These are phyloP conservation scores for Oligia latruncula DNA, from an alignment of 2,888 invertebrate species.

Conservation along the genomic window DNA sequence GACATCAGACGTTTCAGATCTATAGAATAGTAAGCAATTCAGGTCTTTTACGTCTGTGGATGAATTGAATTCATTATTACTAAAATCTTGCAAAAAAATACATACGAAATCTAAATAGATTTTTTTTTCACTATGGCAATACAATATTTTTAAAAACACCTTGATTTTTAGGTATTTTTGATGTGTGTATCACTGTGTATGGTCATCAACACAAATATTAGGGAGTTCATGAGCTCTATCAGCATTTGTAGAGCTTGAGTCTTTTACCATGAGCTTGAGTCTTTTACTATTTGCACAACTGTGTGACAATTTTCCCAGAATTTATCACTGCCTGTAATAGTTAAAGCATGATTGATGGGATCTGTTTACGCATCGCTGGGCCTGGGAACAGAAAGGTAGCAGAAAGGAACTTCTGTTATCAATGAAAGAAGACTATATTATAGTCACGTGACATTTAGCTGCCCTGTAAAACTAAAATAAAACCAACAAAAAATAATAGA, in stretches of 20 bases:
- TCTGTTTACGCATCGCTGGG: neutral
- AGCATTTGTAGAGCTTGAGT: too few species aligned
- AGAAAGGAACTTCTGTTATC: neutral
- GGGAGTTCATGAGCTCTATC: neutral
- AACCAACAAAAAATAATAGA: too few species aligned
- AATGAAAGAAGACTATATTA: neutral
- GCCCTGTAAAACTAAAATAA: too few species aligned
- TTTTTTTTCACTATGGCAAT: too few species aligned
- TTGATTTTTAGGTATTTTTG: too few species aligned
- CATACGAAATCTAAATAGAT: too few species aligned
- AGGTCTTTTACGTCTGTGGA: neutral
- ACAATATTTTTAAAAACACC: too few species aligned
- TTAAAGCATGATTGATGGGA: neutral
- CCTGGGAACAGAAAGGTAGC: neutral
- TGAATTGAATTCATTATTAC: too few species aligned
- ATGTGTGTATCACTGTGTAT: neutral
- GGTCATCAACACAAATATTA: neutral
- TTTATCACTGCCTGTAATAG: neutral
- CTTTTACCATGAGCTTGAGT: neutral
- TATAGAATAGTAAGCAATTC: slow-evolving; percentile 24
- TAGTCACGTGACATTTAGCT: neutral
- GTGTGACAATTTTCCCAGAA: neutral
- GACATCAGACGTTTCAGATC: too few species aligned
- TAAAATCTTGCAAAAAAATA: too few species aligned
- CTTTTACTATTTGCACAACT: neutral